Percentiles rank a stretch among this genome's conserved stretches.
Conservation (phyloP, 1,140 invertebrate species). For the Cydia splendana region DNA sequence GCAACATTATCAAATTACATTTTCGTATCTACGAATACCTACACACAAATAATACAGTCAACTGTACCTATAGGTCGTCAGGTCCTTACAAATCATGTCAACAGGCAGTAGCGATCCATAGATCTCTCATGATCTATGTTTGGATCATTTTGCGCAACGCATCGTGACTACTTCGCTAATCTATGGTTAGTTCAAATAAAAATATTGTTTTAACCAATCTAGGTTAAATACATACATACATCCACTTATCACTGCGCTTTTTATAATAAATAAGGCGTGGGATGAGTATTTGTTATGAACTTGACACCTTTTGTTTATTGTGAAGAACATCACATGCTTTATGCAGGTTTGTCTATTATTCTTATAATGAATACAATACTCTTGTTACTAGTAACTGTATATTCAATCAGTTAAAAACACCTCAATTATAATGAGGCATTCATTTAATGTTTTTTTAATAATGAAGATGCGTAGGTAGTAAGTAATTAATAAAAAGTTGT, state of each 20-base stretch:
- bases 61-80: too few relatives aligned
- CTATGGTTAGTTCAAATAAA: slow-evolving; percentile 9
- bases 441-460: too few relatives aligned
- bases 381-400: too few relatives aligned
- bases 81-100: not conserved
- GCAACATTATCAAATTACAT: too few relatives aligned
- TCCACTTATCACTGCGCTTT: slow-evolving; percentile 2
- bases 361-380: not conserved
- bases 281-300: not conserved
- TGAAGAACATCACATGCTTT: not conserved
- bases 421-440: too few relatives aligned
- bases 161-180: not conserved
- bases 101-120: not conserved
- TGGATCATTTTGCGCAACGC: not conserved
- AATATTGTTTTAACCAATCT: slow-evolving; percentile 19
- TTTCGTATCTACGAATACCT: too few relatives aligned
- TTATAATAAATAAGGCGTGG: not conserved
- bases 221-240: not conserved
- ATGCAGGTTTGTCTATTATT: not conserved
- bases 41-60: too few relatives aligned
- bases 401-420: too few relatives aligned
- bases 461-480: too few relatives aligned
- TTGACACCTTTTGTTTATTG: not conserved
- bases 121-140: not conserved
- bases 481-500: too few relatives aligned